A percentile compares a stretch with the other conserved stretches of the same genome.
Conservation (phyloP, 1,140 invertebrate species). For the Dinothrombium tinctorium region DNA sequence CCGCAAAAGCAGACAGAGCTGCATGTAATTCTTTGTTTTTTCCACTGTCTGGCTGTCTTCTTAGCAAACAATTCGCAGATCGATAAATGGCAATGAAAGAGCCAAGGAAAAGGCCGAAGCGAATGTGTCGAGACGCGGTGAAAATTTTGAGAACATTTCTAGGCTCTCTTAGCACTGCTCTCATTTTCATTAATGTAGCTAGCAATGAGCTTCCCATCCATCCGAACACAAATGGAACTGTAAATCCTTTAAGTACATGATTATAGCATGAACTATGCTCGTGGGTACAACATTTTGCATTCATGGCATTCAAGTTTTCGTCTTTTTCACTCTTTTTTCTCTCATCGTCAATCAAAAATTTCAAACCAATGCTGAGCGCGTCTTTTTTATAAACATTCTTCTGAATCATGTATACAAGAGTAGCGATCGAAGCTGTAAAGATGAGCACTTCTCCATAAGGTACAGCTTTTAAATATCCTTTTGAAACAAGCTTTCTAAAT, state of each 20-base stretch:
- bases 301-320: neutral
- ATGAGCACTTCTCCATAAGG: too few relatives aligned
- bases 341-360: too few relatives aligned
- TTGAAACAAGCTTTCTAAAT: too few relatives aligned
- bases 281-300: neutral
- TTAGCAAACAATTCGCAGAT: constrained; percentile 7
- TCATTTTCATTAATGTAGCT: too few relatives aligned
- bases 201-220: too few relatives aligned
- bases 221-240: neutral
- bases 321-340: neutral
- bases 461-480: too few relatives aligned
- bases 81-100: neutral
- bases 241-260: neutral
- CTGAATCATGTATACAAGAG: too few relatives aligned
- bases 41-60: constrained; percentile 6
- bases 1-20: constrained; percentile 11
- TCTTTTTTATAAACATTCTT: too few relatives aligned
- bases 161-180: too few relatives aligned
- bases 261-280: neutral
- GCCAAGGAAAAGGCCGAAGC: constrained; percentile 5
- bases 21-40: constrained; percentile 5
- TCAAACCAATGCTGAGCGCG: too few relatives aligned
- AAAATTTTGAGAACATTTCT: neutral
- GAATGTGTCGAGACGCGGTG: neutral
- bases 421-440: too few relatives aligned